Percentiles rank a stretch among this genome's conserved stretches.
Conservation (phyloP, 2,888 invertebrate genomes). For the Nemapogon koenigi region DNA sequence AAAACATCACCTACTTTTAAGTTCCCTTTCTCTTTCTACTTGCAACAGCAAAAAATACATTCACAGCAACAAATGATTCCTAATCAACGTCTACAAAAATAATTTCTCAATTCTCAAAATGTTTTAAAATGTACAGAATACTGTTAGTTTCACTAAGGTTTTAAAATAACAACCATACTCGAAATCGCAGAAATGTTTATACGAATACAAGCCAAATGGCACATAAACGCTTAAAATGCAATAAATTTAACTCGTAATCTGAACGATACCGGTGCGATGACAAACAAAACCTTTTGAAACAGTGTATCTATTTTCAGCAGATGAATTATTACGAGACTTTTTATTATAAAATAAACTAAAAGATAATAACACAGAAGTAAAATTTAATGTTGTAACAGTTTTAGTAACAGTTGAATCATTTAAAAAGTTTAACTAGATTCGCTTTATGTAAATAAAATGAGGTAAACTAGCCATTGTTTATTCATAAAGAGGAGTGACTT, state of each 20-base stretch:
- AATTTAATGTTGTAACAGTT: too few species aligned
- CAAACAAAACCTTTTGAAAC: slow-evolving; percentile 33
- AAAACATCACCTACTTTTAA: slow-evolving; percentile 65
- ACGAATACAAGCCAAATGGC: slow-evolving; percentile 42
- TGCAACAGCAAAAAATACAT: neutral
- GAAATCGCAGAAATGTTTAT: slow-evolving; percentile 31
- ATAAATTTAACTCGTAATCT: slow-evolving; percentile 42
- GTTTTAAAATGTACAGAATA: neutral
- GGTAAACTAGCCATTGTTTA: too few species aligned
- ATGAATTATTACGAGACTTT: too few species aligned
- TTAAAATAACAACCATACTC: slow-evolving; percentile 30
- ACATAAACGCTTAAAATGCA: slow-evolving; percentile 44
- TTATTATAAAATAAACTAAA: too few species aligned
- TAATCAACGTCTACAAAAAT: neutral
- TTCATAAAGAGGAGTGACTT: too few species aligned
- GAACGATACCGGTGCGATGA: slow-evolving; percentile 29
- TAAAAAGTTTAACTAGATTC: too few species aligned
- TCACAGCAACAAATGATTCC: neutral
- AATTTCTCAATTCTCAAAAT: neutral
- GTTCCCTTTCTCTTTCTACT: slow-evolving; percentile 62
- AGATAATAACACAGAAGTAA: too few species aligned
- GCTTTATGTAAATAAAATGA: too few species aligned
- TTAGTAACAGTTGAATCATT: too few species aligned
- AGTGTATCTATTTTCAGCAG: too few species aligned
- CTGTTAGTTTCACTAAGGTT: slow-evolving; percentile 23